Percentiles rank a stretch among this genome's conserved stretches.
phyloP scores from a whole-genome alignment of 2,888 invertebrate genomes.

The Malacosoma neustria region DNA sequence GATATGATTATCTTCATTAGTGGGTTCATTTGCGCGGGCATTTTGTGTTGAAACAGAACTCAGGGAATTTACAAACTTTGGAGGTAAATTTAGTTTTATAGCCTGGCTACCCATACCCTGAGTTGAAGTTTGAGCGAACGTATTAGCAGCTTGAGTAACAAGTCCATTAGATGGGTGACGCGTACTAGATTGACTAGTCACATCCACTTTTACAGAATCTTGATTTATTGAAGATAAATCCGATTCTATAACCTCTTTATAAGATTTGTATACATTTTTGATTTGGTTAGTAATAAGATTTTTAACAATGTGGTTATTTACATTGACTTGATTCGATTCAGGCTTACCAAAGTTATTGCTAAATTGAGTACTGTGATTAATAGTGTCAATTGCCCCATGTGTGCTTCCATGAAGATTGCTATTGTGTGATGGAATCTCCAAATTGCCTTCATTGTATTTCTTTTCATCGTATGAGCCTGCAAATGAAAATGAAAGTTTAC shows the following conservation, averaged over 20 bases:
- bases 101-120: too few relatives aligned
- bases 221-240: not conserved
- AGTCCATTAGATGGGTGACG: too few relatives aligned
- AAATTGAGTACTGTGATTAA: conserved; percentile 35
- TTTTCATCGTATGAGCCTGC: conserved; percentile 63
- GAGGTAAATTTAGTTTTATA: too few relatives aligned
- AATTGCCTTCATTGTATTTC: conserved; percentile 42
- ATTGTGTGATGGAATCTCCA: conserved; percentile 31
- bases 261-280: not conserved
- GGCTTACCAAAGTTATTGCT: conserved; percentile 18
- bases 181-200: not conserved
- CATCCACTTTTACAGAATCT: not conserved
- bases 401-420: conserved; percentile 31
- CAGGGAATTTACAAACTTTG: too few relatives aligned
- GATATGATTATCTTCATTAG: not conserved
- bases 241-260: not conserved
- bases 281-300: not conserved
- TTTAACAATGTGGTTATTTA: not conserved
- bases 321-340: not conserved
- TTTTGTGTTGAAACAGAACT: too few relatives aligned
- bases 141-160: not conserved
- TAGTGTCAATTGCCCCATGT: conserved; percentile 31
- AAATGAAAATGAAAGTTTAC: conserved; percentile 67
- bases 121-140: too few relatives aligned
- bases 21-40: too few relatives aligned